Conservation (phyloP, 2,888 invertebrate species). For the Noctua comes region DNA sequence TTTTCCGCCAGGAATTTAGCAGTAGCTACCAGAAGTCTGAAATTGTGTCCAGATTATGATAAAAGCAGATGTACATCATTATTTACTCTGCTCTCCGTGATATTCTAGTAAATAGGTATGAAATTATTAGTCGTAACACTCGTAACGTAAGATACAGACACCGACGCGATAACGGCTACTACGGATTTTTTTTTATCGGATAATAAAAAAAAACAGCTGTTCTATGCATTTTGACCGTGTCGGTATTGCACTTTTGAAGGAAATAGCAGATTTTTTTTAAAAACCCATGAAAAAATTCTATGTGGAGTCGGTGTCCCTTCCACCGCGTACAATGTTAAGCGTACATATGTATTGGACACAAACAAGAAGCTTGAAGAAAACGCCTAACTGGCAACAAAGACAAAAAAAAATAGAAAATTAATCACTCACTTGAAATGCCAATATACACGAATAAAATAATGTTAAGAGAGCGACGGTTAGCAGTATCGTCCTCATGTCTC, state of each 20-base stretch:
- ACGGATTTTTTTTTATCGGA: no score
- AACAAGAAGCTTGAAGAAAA: neutral
- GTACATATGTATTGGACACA: neutral
- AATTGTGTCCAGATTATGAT: neutral
- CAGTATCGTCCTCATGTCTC: slow-evolving; percentile 78
- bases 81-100: neutral
- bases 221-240: no score
- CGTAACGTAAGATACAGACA: neutral
- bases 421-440: slow-evolving; percentile 79
- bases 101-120: neutral
- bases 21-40: neutral
- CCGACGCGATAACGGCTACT: no score
- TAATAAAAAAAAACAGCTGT: no score
- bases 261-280: no score
- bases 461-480: slow-evolving; percentile 71
- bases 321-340: neutral
- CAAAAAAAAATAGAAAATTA: neutral
- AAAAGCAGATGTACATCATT: neutral
- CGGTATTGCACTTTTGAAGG: no score
- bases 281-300: no score
- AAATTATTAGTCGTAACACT: neutral
- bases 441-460: slow-evolving; percentile 68
- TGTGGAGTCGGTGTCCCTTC: no score
- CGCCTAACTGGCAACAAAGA: neutral
- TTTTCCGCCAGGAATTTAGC: neutral